Conservation (phyloP, 2,797 vertebrate species). For the Darevskia mixta region DNA sequence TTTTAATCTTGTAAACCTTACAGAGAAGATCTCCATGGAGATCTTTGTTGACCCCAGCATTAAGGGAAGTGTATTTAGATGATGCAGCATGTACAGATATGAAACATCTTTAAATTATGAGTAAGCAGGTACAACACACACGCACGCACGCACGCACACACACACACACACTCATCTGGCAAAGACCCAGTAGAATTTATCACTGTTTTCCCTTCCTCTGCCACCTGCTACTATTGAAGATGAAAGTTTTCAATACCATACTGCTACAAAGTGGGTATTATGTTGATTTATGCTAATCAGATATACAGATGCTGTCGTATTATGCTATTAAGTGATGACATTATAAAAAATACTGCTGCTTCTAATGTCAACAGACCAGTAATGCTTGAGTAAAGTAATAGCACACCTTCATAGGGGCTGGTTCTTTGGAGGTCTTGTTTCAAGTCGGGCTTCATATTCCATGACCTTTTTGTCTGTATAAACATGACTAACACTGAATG, state of each 20-base stretch:
- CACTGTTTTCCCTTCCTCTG: constrained; percentile 20
- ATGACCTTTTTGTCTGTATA: background rate
- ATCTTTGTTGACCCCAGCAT: background rate
- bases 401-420: background rate
- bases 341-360: constrained; percentile 60
- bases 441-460: background rate
- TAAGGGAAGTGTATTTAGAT: constrained; percentile 8
- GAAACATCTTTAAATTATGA: background rate
- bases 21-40: background rate
- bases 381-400: constrained; percentile 42
- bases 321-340: constrained; percentile 63
- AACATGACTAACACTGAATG: background rate
- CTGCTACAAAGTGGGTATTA: constrained; percentile 70
- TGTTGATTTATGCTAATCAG: constrained; percentile 74
- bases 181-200: constrained; percentile 46
- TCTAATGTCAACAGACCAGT: constrained; percentile 53
- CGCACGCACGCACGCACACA: background rate
- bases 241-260: constrained; percentile 68
- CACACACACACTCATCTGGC: constrained; percentile 5
- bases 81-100: background rate
- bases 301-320: constrained; percentile 65
- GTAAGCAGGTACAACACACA: background rate
- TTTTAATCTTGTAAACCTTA: constrained; percentile 38
- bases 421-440: background rate
- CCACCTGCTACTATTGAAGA: constrained; percentile 49